phyloP scores from a whole-genome alignment of 2,113 vertebrate genomes.

The Psammodynastes pulverulentus region DNA sequence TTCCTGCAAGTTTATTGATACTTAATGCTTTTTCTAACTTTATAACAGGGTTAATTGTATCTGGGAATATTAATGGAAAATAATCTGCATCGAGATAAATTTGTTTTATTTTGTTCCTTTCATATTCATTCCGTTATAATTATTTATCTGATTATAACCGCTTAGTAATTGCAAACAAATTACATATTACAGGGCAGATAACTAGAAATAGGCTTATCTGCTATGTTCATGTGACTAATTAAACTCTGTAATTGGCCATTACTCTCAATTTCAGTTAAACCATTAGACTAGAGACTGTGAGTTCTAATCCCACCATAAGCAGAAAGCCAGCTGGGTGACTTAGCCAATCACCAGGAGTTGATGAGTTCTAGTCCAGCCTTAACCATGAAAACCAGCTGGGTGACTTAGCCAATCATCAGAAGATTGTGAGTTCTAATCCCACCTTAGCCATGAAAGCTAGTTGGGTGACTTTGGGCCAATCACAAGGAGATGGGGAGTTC shows the following conservation, averaged over 20 bases:
- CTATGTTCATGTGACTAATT: background rate
- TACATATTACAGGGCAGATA: background rate
- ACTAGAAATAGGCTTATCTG: background rate
- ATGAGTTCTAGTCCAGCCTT: background rate
- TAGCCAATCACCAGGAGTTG: too few species aligned
- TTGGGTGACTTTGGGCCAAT: too few species aligned
- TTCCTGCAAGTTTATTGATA: background rate
- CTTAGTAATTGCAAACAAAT: background rate
- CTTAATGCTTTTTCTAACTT: background rate
- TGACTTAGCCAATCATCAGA: too few species aligned
- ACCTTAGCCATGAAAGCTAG: too few species aligned
- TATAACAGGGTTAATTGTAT: background rate
- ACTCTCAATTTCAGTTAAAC: background rate
- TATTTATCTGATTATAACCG: background rate
- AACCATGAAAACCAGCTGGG: background rate
- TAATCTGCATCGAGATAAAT: background rate
- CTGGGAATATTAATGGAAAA: background rate
- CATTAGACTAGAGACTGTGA: background rate
- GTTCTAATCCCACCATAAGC: background rate
- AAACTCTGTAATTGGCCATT: background rate
- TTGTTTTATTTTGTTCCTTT: background rate
- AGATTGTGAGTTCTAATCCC: too few species aligned
- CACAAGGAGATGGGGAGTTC: too few species aligned
- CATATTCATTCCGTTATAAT: background rate
- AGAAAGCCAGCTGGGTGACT: background rate